phyloP scores from a whole-genome alignment of 2,888 invertebrate genomes.

The Acleris laterana region DNA sequence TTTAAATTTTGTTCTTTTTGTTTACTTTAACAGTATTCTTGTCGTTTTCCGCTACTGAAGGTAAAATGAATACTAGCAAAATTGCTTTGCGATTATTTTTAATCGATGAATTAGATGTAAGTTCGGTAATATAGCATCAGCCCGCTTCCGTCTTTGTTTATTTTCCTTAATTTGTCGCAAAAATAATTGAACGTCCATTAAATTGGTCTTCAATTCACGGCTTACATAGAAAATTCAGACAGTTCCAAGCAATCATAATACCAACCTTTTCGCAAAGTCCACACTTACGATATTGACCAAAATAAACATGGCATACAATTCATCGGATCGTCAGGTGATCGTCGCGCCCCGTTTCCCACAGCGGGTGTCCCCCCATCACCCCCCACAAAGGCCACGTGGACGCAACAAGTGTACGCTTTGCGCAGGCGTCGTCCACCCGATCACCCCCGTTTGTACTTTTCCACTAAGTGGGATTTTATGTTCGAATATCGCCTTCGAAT shows the following conservation, averaged over 20 bases:
- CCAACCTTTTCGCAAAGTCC: background rate
- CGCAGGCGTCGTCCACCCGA: conserved; percentile 64
- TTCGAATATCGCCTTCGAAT: conserved; percentile 20
- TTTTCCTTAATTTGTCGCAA: too few species aligned
- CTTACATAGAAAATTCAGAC: too few species aligned
- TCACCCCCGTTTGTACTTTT: conserved; percentile 64
- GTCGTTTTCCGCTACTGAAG: too few species aligned
- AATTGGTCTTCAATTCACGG: too few species aligned
- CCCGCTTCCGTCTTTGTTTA: too few species aligned
- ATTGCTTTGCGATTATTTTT: too few species aligned
- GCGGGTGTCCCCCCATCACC: conserved; percentile 38
- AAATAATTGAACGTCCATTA: too few species aligned
- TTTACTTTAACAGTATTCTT: too few species aligned
- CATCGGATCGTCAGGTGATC: conserved; percentile 52
- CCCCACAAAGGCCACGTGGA: conserved; percentile 59
- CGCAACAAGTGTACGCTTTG: conserved; percentile 70
- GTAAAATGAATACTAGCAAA: too few species aligned
- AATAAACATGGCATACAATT: conserved; percentile 25
- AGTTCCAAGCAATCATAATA: background rate
- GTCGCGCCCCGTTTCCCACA: conserved; percentile 53
- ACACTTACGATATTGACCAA: conserved; percentile 26
- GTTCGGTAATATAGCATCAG: too few species aligned
- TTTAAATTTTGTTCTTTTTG: too few species aligned
- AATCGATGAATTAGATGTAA: too few species aligned
- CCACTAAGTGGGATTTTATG: conserved; percentile 52